Base-by-base conservation (phyloP, 2,888 invertebrate species). In the Trichopoda pennipes region DNA sequence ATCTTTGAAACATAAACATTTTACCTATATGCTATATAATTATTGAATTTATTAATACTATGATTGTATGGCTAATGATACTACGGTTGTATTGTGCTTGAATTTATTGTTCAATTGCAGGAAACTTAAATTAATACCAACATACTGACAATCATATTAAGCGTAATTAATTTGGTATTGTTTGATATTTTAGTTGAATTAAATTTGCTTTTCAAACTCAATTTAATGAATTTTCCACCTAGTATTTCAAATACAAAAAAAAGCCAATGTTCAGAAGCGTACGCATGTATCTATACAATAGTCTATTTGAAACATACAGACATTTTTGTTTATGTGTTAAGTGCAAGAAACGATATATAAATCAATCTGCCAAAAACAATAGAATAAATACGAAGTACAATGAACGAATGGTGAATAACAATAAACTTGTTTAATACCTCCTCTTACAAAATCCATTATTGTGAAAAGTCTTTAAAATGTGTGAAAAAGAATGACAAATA, bases 131-230 rank as follows among this genome's bases (percentile, higher is more conserved):
- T 56, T 77, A 42, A 81, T 68, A 68, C 49, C n/a, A 7, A 32
- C 55, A 72, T 32, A 72, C 58, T 63, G 17, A 69, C 73, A 74
- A 74, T 64, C 64, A 74, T 55, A 77, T 81, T 81, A 74, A 74
- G 63, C 64, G 77, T 81, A 77, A 81, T 78, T 81, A 81, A 81
- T 78, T 78, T 74, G 63, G 69, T 74, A 81, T 81, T 81, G 78
- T 81, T 78, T 81, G 81, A 81, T 78, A 78, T 78, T 81, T 81
- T 70, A 81, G 70, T 81, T 78, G 73, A 78, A 78, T 81, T 74
- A 51, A 77, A 77, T 77, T 73, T 81, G 77, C 47, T 68, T 74
- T 74, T 58, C n/a, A 63, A 74, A 69, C 23, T 28, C 38, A 60
- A 64, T 64, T 81, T 55, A 42, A 38, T 21, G 14, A 32, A 55